These are phyloP conservation scores for Pantherophis alleghaniensis DNA, from an alignment of 2,797 vertebrate genomes.

Conservation along the genomic window DNA sequence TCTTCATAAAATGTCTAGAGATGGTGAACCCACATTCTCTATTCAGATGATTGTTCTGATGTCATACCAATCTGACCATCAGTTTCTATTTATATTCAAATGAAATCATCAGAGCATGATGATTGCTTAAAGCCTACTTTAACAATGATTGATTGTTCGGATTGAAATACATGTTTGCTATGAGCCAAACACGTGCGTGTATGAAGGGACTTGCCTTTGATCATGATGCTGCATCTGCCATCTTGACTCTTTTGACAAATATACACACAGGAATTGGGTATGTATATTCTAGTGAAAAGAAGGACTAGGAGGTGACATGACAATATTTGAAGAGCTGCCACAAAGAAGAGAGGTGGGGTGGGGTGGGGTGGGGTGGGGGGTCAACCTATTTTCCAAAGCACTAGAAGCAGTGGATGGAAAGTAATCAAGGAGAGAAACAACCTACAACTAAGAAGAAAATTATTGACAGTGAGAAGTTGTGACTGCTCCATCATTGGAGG, in stretches of 20 bases:
- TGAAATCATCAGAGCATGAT: not conserved
- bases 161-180: not conserved
- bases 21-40: not conserved
- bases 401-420: too few relatives aligned
- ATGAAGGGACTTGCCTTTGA: not conserved
- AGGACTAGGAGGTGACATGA: too few relatives aligned
- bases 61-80: not conserved
- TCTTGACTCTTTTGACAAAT: not conserved
- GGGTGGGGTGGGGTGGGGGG: too few relatives aligned
- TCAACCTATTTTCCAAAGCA: too few relatives aligned
- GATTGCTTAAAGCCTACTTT: slow-evolving; percentile 14
- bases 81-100: not conserved
- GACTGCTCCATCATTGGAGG: too few relatives aligned
- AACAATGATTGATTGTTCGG: slow-evolving; percentile 2
- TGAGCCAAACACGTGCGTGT: not conserved
- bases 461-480: too few relatives aligned
- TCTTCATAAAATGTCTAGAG: not conserved
- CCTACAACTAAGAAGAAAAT: too few relatives aligned
- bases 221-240: not conserved
- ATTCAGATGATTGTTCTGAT: not conserved
- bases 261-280: not conserved
- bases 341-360: too few relatives aligned
- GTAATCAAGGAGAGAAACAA: too few relatives aligned
- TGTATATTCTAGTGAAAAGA: too few relatives aligned
- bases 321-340: too few relatives aligned